Conservation (phyloP, 2,888 invertebrate species). For the Pollenia amentaria region DNA sequence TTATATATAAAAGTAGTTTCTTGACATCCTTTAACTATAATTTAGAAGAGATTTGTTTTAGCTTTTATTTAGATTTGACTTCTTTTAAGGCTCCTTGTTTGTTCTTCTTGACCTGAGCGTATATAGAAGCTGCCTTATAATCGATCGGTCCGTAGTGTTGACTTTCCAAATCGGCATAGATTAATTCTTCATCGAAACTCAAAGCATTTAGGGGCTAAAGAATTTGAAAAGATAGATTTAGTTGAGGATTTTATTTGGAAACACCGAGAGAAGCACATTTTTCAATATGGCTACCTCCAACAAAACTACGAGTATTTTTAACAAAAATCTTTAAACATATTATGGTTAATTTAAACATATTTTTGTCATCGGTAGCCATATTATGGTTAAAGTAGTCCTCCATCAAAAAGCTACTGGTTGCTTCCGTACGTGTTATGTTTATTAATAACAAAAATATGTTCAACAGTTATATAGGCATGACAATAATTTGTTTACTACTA, state of each 20-base stretch:
- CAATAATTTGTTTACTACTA: too few species aligned
- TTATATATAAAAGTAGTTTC: background rate
- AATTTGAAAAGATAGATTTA: background rate
- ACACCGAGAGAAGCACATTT: background rate
- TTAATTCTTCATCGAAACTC: conserved; percentile 88
- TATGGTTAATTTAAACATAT: too few species aligned
- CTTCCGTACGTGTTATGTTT: too few species aligned
- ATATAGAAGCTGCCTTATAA: conserved; percentile 94
- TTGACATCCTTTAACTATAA: background rate
- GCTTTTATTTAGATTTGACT: conserved; percentile 75
- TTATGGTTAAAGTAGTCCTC: too few species aligned
- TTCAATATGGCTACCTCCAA: too few species aligned
- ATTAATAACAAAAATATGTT: too few species aligned
- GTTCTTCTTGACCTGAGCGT: conserved; percentile 90
- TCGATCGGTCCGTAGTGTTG: conserved; percentile 96
- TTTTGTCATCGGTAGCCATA: too few species aligned
- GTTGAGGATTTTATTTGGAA: background rate
- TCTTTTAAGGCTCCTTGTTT: conserved; percentile 83
- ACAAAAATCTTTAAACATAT: too few species aligned
- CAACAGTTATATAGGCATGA: too few species aligned
- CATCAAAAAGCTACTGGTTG: too few species aligned
- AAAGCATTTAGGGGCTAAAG: conserved; percentile 92
- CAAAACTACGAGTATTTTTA: too few species aligned
- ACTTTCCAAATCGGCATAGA: conserved; percentile 95
- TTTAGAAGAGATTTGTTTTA: background rate